Percentiles rank a stretch among this genome's conserved stretches.
Evolutionary conservation across 2,797 vertebrate genomes (phyloP).

Genomic region (Zalophus californianus): DNA sequence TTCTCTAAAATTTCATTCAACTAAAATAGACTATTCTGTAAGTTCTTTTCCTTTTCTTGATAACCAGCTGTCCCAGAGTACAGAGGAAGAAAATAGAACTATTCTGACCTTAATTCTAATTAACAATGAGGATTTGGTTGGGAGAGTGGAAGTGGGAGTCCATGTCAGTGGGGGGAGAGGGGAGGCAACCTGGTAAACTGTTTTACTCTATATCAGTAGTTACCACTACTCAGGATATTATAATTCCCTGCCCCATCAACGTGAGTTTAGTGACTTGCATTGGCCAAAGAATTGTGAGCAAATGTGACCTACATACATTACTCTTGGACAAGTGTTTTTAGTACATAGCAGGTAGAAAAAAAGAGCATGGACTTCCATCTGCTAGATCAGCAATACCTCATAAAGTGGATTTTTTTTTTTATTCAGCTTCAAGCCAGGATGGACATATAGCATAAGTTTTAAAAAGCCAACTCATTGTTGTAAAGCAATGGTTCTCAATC

Average conservation of each 20-base stretch:
- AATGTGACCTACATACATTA: background rate
- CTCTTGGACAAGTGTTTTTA: constrained; percentile 1
- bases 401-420: background rate
- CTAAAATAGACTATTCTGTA: constrained; percentile 29
- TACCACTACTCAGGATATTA: background rate
- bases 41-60: background rate
- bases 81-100: background rate
- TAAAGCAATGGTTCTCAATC: background rate
- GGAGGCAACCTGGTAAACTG: background rate
- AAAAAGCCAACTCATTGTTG: background rate
- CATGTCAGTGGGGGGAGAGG: background rate
- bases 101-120: background rate
- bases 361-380: background rate
- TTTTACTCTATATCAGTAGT: background rate
- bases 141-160: background rate
- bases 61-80: background rate
- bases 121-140: background rate
- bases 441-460: background rate
- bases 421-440: background rate
- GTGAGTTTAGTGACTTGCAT: background rate
- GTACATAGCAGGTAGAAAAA: too few relatives aligned
- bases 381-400: background rate
- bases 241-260: background rate
- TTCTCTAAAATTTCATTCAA: background rate
- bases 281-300: background rate